A percentile compares a stretch with the other conserved stretches of the same genome.
phyloP scores from a whole-genome alignment of 2,113 vertebrate genomes.

The Agapornis roseicollis region DNA sequence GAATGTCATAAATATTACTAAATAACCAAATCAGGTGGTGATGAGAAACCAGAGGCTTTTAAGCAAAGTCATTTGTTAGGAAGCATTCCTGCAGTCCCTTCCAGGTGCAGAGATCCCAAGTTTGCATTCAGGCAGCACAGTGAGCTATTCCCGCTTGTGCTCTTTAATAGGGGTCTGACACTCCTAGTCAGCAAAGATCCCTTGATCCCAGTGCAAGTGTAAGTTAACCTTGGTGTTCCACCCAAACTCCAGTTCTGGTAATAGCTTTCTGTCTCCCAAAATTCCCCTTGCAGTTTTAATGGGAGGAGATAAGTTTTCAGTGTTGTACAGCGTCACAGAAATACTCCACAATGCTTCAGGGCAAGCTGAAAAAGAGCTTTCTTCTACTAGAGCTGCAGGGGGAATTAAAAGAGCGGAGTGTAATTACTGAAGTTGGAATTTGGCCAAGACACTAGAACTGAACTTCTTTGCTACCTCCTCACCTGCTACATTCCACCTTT shows the following conservation, averaged over 20 bases:
- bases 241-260: neutral
- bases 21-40: neutral
- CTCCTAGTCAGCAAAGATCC: neutral
- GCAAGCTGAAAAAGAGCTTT: slow-evolving; percentile 11
- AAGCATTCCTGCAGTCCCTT: neutral
- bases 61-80: neutral
- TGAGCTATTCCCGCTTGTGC: neutral
- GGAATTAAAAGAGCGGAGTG: neutral
- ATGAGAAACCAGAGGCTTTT: neutral
- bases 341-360: neutral
- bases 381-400: neutral
- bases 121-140: neutral
- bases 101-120: neutral
- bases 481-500: neutral
- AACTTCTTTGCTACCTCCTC: neutral
- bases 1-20: neutral
- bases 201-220: neutral
- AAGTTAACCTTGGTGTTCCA: neutral
- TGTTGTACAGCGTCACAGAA: neutral
- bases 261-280: slow-evolving; percentile 31
- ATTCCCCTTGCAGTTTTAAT: neutral
- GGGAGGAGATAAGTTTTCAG: neutral
- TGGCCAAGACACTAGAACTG: neutral
- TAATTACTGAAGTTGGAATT: slow-evolving; percentile 14
- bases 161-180: neutral